Base-by-base conservation (phyloP, 2,888 invertebrate species). In the Drosophila emarginata region DNA sequence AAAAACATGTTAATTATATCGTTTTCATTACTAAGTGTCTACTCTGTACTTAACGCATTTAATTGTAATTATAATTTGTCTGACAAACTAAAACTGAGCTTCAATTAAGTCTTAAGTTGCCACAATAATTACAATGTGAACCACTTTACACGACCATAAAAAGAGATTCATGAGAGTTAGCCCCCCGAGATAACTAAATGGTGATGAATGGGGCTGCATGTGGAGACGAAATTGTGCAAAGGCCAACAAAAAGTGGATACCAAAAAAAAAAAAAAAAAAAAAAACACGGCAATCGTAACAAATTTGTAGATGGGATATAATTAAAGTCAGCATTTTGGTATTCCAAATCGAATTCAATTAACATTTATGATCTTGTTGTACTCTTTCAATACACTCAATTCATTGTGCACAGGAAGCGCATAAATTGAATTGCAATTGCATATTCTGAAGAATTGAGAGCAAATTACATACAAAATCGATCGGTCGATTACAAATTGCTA, bases 91-190 rank as follows among this genome's bases (percentile, higher is more conserved):
- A 73, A 59, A 59, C 74, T 23, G 23, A 12, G 9, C 45, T 26
- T 23, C 45, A 23, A 40, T 61, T 21, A 32, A 52, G 56, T 37
- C 18, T n/a, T n/a, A 2, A 15, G 66, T 70, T 83, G 80, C 56
- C 32, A n/a, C 9, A 12, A 67, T 69, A 83, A 85, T 75, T 71
- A 61, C 62, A 26, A 67, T 74, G 60, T 64, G 62, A 74, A 73
- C 71, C 70, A 67, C 62, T 75, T 72, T 51, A 67, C 68, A 72
- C 60, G 21, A 66, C 88, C 88, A 78, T 80, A 80, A 76, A 78
- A 72, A 71, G 40, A 26, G 74, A 45, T 60, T 45, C 56, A 52
- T 57, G 74, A 51, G 51, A 51, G 32, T 21, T 36, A 32, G 53
- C 72, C 58, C 7, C 53, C 40, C 63, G 14, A 0, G 11, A 9